Base-by-base conservation (phyloP, 2,888 invertebrate genomes). In the Exocentrus adspersus region DNA sequence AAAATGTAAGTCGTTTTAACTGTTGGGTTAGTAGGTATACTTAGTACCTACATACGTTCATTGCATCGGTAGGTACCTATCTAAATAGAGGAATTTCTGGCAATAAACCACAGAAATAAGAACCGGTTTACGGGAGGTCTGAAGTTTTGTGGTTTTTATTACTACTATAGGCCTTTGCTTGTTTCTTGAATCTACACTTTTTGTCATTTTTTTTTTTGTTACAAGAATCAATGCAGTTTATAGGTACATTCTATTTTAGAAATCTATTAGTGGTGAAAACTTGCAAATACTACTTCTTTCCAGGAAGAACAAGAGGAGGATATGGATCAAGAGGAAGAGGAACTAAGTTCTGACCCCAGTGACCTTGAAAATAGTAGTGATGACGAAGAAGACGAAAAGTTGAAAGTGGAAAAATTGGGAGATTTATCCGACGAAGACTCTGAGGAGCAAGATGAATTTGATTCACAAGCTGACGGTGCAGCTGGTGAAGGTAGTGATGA, bases 401-500 rank as follows among this genome's bases (percentile, higher is more conserved):
- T 66, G 14, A 60, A 65, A 67, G 62, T 74, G 6, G 65, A 75
- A 21, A 62, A 75, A 6, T 70, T 74, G 20, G 72, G 81, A 70
- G 82, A 83, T 30, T 78, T 61, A 72, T 81, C 77, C 58, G 82
- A 74, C 19, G 75, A 76, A n/a, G 75, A 83, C 46, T 79, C 80
- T 7, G 82, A 80, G 62, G 81, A 81, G 52, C 78, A 79, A 20
- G 64, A 68, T 48, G 69, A 69, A 58, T 65, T 58, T 64, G 60
- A 65, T 12, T 48, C 58, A 10, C 73, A 75, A 42, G 79, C 76
- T 17, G 73, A 76, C 24, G 72, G 77, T 20, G 78, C 78, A 6
- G 79, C 78, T 0, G 79, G 79, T 4, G 79, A 80, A 1, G 85
- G 84, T 60, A 86, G 84, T 20, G 87, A 89, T 65, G 88, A 89